Evolutionary conservation across 2,113 vertebrate species (phyloP), one percentile per base, ranked within the genome.

Genomic region (Dipodomys stephensi): DNA sequence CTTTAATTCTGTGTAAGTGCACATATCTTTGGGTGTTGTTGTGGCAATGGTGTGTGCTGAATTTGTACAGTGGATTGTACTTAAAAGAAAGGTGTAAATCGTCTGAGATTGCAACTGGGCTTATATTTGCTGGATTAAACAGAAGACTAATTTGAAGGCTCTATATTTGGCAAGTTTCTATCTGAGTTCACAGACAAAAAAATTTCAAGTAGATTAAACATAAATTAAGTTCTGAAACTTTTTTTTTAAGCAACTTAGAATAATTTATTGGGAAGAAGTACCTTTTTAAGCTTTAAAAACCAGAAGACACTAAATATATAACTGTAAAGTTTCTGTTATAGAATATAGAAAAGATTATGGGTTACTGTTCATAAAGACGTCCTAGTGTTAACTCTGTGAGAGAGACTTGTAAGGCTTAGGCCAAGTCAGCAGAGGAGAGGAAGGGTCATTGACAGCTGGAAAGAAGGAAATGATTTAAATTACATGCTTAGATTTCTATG

Each of bases 1-100:
- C 16, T 94, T 81, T 44, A 60, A 7, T 60, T 80, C 82, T 95
- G 44, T 97, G 91, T 95, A 25, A 91, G 76, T 91, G 68, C 69
- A 76, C 46, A 4, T 87, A 80, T 84, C 87, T 91, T 69, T 86
- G 94, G 79, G 65, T 94, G 85, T 88, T 90, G 83, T 95, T 3
- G 0, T 86, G 71, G 62, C 35, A 32, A 44, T 80, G 79, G 30
- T 67, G 35, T 88, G 81, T 96, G 64, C 62, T 92, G 76, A 84
- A 86, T 94, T 60, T 83, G 53, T 94, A 30, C 44, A 4, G 46
- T 65, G 85, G 18, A 19, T 74, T 93, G 92, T 92, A 30, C 68
- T 82, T 53, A 39, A 83, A 76, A 83, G n/a, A 32, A 32, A 78
- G 62, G 6, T 18, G 1, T 62, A 11, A 27, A 35, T 71, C 1